Base-by-base conservation (phyloP, 2,888 invertebrate species). In the Chalcis sispes region DNA sequence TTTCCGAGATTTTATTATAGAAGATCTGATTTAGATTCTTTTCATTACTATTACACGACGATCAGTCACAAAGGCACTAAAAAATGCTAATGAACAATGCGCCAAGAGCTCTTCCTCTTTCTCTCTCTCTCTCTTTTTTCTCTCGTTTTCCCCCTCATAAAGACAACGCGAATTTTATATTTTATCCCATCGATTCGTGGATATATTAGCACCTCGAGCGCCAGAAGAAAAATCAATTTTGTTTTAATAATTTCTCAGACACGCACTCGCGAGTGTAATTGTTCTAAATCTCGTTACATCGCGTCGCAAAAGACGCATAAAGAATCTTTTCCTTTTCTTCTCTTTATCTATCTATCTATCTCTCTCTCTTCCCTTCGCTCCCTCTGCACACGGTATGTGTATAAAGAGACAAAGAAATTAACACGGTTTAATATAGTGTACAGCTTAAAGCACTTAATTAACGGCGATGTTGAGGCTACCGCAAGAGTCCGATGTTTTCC, bases 51-150 rank as follows among this genome's bases (percentile, higher is more conserved):
- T 74, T 67, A 75, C 58, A 25, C 46, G 65, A 75, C 52, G 71
- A 65, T 75, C 75, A 66, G 59, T 66, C 65, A 69, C 69, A 52
- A 56, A n/a, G 74, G 66, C 66, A 74, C 69, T 40, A 27, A 40
- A 67, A 66, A 75, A 71, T 71, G 66, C 36, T 71, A 71, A 75
- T 66, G 71, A 65, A 65, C 36, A 36, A n/a, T 32, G 46, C 58
- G n/a, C 29, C 42, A 54, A 67, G 54, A 67, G 61, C 32, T 29
- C 36, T 4, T 36, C 36, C 10, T n/a, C n/a, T n/a, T n/a, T n/a
- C n/a, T n/a, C n/a, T n/a, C n/a, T n/a, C n/a, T n/a, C n/a, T n/a
- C n/a, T n/a, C n/a, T n/a, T n/a, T n/a, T n/a, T n/a, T n/a, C n/a
- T n/a, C n/a, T n/a, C n/a, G n/a, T n/a, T n/a, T n/a, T 13, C 15